Evolutionary conservation across 1,140 invertebrate species (phyloP).

Genomic region (Leptinotarsa defecta): DNA sequence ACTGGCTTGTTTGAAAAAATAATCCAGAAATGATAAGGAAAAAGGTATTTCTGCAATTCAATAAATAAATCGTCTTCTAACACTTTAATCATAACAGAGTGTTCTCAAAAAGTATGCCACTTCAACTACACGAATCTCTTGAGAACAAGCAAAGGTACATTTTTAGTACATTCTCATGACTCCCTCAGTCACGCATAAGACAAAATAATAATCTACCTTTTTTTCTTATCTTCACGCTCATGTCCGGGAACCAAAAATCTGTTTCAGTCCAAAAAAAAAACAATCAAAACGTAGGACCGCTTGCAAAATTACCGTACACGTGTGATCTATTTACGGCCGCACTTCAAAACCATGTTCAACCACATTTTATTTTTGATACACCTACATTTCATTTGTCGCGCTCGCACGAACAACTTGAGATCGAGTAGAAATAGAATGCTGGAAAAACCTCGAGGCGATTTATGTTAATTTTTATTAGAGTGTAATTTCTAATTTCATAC

Average conservation of each 20-base stretch:
- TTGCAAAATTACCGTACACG: not conserved
- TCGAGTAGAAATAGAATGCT: slow-evolving; percentile 11
- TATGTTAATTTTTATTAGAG: slow-evolving; percentile 4
- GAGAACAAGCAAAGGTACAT: no score
- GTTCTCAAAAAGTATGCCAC: no score
- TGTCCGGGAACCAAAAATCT: not conserved
- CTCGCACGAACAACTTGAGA: slow-evolving; percentile 4
- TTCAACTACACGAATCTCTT: no score
- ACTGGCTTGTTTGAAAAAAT: no score
- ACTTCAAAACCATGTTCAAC: not conserved
- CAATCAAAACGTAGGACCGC: not conserved
- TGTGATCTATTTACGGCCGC: not conserved
- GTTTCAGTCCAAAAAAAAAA: not conserved
- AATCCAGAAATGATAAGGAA: no score
- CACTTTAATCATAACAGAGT: no score
- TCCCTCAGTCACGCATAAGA: no score
- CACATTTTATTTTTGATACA: slow-evolving; percentile 20
- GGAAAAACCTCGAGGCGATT: slow-evolving; percentile 7
- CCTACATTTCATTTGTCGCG: slow-evolving; percentile 14
- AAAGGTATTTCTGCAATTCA: no score
- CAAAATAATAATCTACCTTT: not conserved
- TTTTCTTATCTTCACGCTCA: not conserved
- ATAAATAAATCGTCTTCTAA: no score
- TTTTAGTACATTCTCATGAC: no score
- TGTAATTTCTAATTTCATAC: slow-evolving; percentile 6